A percentile compares a stretch with the other conserved stretches of the same genome.
These are phyloP conservation scores for Oriolus oriolus DNA, from an alignment of 2,113 vertebrate genomes.

Conservation along the genomic window DNA sequence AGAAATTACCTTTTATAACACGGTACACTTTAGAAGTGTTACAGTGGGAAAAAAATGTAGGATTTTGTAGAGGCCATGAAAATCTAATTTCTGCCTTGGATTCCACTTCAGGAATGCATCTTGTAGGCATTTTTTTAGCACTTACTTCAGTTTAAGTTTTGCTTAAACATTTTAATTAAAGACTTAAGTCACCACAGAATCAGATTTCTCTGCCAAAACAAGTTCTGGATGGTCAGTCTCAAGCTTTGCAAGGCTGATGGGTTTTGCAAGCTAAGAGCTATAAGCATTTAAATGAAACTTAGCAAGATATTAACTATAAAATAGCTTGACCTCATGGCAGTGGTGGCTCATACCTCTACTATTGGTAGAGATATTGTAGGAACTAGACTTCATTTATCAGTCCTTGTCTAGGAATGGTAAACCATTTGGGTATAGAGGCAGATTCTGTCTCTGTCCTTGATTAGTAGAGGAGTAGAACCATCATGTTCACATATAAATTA, in stretches of 20 bases:
- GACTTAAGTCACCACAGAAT: neutral
- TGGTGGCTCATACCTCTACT: neutral
- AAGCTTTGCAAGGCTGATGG: neutral
- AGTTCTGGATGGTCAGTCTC: neutral
- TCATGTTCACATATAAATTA: neutral
- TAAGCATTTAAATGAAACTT: neutral
- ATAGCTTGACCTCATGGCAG: neutral
- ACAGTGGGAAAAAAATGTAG: neutral
- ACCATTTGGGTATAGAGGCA: neutral
- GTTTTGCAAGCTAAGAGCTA: neutral
- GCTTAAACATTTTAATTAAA: neutral
- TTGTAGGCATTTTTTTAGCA: neutral
- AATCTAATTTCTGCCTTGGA: neutral
- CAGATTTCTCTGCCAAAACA: neutral
- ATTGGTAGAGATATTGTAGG: neutral
- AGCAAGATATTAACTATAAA: neutral
- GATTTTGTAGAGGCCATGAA: neutral
- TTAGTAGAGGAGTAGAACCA: neutral
- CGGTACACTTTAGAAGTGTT: neutral
- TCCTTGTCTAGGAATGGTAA: neutral
- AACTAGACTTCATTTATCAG: neutral
- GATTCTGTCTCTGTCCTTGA: neutral
- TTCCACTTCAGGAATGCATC: neutral
- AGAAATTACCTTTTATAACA: neutral
- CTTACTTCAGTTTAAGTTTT: neutral